These are phyloP conservation scores for Agriopis leucophaearia DNA, from an alignment of 2,888 invertebrate genomes.

Conservation along the genomic window DNA sequence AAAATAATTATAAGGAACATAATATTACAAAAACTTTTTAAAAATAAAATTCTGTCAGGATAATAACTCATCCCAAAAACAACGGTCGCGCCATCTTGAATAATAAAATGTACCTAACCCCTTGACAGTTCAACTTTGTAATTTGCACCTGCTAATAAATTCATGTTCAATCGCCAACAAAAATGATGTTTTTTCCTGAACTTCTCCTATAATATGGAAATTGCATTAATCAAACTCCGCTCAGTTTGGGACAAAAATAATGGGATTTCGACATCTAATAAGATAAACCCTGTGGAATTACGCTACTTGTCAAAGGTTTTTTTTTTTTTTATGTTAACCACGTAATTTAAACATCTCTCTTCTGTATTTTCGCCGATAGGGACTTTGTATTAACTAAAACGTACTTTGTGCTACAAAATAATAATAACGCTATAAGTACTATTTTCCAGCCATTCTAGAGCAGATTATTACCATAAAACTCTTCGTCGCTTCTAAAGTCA, in stretches of 20 bases:
- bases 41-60: not conserved
- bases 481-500: no score
- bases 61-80: slow-evolving; percentile 2
- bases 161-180: slow-evolving; percentile 35
- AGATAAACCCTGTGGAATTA: slow-evolving; percentile 7
- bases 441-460: no score
- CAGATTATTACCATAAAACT: no score
- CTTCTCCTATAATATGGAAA: slow-evolving; percentile 36
- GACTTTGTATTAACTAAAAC: no score
- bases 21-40: not conserved
- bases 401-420: no score
- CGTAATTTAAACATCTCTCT: no score
- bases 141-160: slow-evolving; percentile 37
- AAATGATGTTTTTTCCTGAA: slow-evolving; percentile 33
- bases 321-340: no score
- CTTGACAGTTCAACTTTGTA: slow-evolving; percentile 35
- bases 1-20: no score
- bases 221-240: slow-evolving; percentile 35
- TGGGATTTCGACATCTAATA: slow-evolving; percentile 23
- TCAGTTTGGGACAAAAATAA: slow-evolving; percentile 22
- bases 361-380: no score
- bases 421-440: no score
- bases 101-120: slow-evolving; percentile 30
- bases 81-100: slow-evolving; percentile 13
- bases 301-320: not conserved